phyloP scores from a whole-genome alignment of 2,888 invertebrate species.

The Nowickia ferox region DNA sequence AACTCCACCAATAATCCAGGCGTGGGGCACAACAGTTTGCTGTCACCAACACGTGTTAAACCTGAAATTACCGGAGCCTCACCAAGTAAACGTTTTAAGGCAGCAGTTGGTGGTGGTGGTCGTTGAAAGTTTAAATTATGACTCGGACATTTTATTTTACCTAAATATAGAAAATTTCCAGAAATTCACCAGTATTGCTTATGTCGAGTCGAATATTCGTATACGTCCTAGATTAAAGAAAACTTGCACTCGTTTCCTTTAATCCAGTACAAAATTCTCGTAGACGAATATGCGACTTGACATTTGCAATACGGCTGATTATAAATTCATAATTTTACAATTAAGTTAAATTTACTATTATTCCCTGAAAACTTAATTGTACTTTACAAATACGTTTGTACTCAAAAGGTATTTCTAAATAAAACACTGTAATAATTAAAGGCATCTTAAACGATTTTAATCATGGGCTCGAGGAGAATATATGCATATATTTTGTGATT shows the following conservation, averaged over 20 bases:
- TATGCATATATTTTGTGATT: no score
- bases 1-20: slow-evolving; percentile 46
- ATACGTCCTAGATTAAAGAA: no score
- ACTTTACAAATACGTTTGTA: slow-evolving; percentile 31
- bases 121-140: slow-evolving; percentile 31
- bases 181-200: not conserved
- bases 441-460: not conserved
- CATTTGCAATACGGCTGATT: no score
- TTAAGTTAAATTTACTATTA: slow-evolving; percentile 29
- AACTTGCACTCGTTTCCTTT: no score
- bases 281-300: not conserved
- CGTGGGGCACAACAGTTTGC: slow-evolving; percentile 65
- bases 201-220: no score
- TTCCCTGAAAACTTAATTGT: slow-evolving; percentile 4
- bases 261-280: no score
- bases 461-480: not conserved
- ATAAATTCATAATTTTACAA: not conserved
- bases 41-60: slow-evolving; percentile 73
- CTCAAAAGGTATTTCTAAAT: slow-evolving; percentile 27
- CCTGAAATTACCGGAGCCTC: slow-evolving; percentile 73
- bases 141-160: slow-evolving; percentile 23
- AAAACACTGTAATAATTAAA: slow-evolving; percentile 37
- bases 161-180: not conserved
- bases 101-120: slow-evolving; percentile 46
- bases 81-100: slow-evolving; percentile 73